A percentile compares a stretch with the other conserved stretches of the same genome.
These are phyloP conservation scores for Drosophila lacicola DNA, from an alignment of 2,888 invertebrate species.

Conservation along the genomic window DNA sequence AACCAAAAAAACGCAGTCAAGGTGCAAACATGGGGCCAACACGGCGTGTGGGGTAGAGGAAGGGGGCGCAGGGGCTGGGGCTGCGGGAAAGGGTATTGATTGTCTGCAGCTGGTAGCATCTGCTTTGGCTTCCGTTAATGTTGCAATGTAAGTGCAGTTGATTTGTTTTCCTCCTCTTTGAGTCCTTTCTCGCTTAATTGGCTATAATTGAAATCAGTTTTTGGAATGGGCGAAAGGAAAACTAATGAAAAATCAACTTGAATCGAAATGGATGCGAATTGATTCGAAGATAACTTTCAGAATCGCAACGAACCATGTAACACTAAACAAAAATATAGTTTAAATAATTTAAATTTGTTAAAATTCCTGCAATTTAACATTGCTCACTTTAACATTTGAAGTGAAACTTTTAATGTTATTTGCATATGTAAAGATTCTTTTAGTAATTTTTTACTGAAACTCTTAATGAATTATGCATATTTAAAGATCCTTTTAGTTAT, in stretches of 20 bases:
- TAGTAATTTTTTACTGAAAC: no score
- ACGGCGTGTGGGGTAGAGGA: no score
- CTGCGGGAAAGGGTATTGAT: conserved; percentile 28
- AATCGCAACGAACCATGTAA: not conserved
- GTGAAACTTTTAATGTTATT: no score
- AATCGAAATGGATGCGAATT: not conserved
- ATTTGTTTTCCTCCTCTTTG: conserved; percentile 25
- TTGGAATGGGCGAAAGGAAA: not conserved
- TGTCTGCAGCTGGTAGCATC: conserved; percentile 54
- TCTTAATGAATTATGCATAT: no score
- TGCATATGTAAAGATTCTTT: no score
- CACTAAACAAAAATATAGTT: not conserved
- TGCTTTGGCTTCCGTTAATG: conserved; percentile 46
- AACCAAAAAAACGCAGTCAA: conserved; percentile 38
- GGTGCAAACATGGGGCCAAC: conserved; percentile 40
- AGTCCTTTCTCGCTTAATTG: conserved; percentile 61
- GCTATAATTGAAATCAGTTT: conserved; percentile 69
- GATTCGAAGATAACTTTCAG: not conserved
- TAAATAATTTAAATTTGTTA: no score
- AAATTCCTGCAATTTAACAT: no score
- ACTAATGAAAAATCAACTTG: conserved; percentile 2
- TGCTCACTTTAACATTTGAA: no score
- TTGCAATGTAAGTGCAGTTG: conserved; percentile 52
- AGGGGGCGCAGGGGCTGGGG: not conserved
- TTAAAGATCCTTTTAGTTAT: no score